Conservation (phyloP, 1,140 invertebrate genomes). For the Drosophila orena region DNA sequence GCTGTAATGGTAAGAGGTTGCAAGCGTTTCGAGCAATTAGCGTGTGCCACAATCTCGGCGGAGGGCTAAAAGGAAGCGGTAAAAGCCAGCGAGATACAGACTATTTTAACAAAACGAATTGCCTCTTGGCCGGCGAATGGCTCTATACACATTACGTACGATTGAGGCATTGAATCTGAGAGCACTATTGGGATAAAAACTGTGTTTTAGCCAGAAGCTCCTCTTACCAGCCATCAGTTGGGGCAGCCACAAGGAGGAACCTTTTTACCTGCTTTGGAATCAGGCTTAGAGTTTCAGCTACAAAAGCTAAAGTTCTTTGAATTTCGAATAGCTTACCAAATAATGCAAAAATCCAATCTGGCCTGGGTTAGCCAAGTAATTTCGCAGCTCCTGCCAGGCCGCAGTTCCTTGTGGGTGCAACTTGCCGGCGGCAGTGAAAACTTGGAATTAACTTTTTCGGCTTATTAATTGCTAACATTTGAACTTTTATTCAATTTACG, state of each 20-base stretch:
- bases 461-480: constrained; percentile 81
- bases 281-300: neutral
- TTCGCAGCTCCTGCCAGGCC: constrained; percentile 8
- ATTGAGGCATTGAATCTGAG: neutral
- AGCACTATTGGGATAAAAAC: constrained; percentile 2
- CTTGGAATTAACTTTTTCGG: constrained; percentile 74
- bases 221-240: neutral
- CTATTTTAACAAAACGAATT: constrained; percentile 61
- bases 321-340: constrained; percentile 1
- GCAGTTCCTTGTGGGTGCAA: constrained; percentile 34
- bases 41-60: constrained; percentile 75
- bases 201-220: neutral
- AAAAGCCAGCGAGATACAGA: constrained; percentile 54
- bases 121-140: constrained; percentile 4
- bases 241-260: neutral
- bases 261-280: neutral
- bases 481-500: constrained; percentile 83
- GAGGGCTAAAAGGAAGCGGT: constrained; percentile 62
- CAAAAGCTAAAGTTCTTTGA: neutral
- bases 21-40: constrained; percentile 74
- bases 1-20: constrained; percentile 33
- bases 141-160: constrained; percentile 1
- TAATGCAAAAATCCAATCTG: constrained; percentile 6
- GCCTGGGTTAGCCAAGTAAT: constrained; percentile 1
- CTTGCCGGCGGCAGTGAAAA: constrained; percentile 14